Evolutionary conservation across 2,113 vertebrate species (phyloP).

Genomic region (Hypanus sabinus): DNA sequence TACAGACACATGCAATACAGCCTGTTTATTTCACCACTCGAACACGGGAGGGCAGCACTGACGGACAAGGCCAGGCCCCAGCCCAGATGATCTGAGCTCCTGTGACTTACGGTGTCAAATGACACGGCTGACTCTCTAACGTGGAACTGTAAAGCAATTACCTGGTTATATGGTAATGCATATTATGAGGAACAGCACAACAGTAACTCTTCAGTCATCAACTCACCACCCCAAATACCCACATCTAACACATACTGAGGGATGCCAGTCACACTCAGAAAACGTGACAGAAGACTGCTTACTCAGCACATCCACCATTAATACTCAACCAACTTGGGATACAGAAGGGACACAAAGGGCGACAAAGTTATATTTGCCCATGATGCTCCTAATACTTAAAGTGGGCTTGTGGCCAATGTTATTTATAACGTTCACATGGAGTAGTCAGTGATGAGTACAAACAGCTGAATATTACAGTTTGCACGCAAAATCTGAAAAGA

Average conservation of each 20-base stretch:
- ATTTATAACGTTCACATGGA: background rate
- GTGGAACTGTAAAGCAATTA: background rate
- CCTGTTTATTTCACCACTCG: too few relatives aligned
- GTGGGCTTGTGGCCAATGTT: too few relatives aligned
- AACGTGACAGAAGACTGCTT: background rate
- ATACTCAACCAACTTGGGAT: background rate
- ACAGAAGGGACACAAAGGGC: background rate
- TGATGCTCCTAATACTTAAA: background rate
- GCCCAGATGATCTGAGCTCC: too few relatives aligned
- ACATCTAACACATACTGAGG: background rate
- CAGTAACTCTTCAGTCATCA: background rate
- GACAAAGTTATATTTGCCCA: background rate
- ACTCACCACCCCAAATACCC: slow-evolving; percentile 5
- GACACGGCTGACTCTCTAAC: background rate
- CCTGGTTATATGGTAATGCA: too few relatives aligned
- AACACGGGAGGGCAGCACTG: too few relatives aligned
- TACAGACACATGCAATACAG: too few relatives aligned
- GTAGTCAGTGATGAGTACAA: background rate
- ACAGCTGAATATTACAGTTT: background rate
- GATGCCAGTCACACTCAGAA: background rate
- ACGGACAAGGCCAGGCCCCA: too few relatives aligned
- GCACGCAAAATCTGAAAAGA: background rate
- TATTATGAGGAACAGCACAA: too few relatives aligned
- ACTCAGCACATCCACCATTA: too few relatives aligned
- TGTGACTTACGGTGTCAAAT: background rate